Percentiles rank a stretch among this genome's conserved stretches.
Evolutionary conservation across 92 coral and sea anemone genomes (phyloP).

Genomic region (Epizoanthus fatuus): DNA sequence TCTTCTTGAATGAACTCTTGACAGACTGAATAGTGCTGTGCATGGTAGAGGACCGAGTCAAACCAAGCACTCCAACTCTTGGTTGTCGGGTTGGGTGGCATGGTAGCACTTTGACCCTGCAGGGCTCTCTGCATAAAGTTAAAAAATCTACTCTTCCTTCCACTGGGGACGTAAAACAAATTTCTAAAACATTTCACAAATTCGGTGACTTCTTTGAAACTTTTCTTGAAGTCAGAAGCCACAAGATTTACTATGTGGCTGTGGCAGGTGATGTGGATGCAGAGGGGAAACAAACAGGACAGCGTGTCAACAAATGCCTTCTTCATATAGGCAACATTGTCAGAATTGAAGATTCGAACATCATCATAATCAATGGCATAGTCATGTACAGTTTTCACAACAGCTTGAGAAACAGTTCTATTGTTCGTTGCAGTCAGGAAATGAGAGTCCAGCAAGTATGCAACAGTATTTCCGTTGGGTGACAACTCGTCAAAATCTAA

Average conservation of each 20-base stretch:
- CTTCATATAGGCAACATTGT: too few species aligned
- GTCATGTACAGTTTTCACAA: too few species aligned
- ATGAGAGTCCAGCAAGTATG: too few species aligned
- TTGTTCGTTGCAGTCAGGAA: too few species aligned
- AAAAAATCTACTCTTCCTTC: conserved; percentile 64
- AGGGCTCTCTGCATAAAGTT: conserved; percentile 57
- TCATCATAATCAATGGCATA: too few species aligned
- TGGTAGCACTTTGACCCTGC: conserved; percentile 30
- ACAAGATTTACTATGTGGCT: conserved; percentile 71
- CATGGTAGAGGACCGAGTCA: conserved; percentile 53
- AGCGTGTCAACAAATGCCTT: conserved; percentile 30
- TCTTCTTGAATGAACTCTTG: conserved; percentile 48
- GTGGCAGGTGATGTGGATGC: conserved; percentile 68
- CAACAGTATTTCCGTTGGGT: too few species aligned
- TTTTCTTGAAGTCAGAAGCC: conserved; percentile 71
- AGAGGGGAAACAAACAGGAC: conserved; percentile 53
- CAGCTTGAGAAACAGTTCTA: too few species aligned
- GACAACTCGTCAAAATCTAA: too few species aligned
- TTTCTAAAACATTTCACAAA: conserved; percentile 69
- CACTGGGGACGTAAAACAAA: conserved; percentile 70
- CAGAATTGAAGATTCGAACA: too few species aligned
- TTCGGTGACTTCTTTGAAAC: conserved; percentile 53
- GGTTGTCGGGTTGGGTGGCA: conserved; percentile 73
- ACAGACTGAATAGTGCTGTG: conserved; percentile 27
- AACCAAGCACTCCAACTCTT: conserved; percentile 21